These are phyloP conservation scores for Malurus elegans DNA, from an alignment of 2,113 vertebrate genomes.

Conservation along the genomic window DNA sequence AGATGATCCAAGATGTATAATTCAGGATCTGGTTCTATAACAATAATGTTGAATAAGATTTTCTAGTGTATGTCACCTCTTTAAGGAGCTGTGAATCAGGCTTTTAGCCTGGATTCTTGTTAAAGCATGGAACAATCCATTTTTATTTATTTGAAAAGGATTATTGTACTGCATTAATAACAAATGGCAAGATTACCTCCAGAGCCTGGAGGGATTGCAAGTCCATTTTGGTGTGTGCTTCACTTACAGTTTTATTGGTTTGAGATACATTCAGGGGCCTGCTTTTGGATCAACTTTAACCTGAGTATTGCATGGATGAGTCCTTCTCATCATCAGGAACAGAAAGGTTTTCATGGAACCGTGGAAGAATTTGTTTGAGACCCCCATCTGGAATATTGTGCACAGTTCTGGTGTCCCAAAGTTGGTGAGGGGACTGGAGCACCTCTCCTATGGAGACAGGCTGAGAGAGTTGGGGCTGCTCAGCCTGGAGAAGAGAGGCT, in stretches of 20 bases:
- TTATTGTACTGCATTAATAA: neutral
- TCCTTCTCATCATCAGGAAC: neutral
- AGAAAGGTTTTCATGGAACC: neutral
- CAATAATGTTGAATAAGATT: neutral
- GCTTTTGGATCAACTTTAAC: neutral
- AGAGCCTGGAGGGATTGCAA: neutral
- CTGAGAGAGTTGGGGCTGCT: neutral
- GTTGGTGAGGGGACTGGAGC: neutral
- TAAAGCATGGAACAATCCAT: neutral
- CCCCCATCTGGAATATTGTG: neutral
- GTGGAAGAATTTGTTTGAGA: neutral
- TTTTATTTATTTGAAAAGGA: neutral
- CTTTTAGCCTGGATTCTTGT: neutral
- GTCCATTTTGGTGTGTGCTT: neutral
- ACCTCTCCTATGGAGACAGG: neutral
- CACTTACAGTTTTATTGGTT: neutral
- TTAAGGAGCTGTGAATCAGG: neutral
- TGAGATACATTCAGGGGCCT: neutral
- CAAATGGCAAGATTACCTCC: neutral
- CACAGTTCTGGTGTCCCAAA: neutral
- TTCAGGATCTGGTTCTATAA: neutral
- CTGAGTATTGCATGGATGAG: neutral
- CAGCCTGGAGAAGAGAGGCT: neutral
- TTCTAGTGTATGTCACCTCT: neutral
- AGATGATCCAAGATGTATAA: neutral